Evolutionary conservation across 2,113 vertebrate species (phyloP), one percentile per base, ranked within the genome.

Genomic region (Scomber scombrus): DNA sequence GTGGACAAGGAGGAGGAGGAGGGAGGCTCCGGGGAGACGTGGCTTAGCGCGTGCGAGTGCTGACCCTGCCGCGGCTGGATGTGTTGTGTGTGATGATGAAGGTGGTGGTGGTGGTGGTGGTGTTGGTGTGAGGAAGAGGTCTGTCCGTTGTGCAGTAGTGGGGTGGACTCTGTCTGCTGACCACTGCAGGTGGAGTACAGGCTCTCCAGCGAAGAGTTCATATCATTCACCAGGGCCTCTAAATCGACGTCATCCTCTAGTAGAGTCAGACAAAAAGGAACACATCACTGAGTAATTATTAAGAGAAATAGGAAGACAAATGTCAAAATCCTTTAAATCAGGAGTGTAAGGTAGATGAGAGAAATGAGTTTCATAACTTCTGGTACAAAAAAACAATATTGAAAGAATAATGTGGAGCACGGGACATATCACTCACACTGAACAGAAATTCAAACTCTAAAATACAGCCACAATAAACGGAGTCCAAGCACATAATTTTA

Each of bases 161-260:
- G 96, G 13, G 91, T 84, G 0, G 95, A 94, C 66, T 98, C 97
- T 7, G 95, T 94, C 91, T 96, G 96, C 88, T 93, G 93, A 68
- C 90, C 94, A 63, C 91, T 95, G 87, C 95, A 95, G 0, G 94
- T 67, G 0, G 96, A 93, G 91, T 96, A 97, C 12, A 98, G 83
- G 68, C 95, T 97, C 89, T 99, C 97, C 89, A 98, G 92, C 0
- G 98, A 98, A 0, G 96, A 96, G 56, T 97, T 98, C 97, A 98
- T 99, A 70, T 98, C 96, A 19, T 97, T 98, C 71, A 99, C 96
- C 94, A 99, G 86, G 23, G 96, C 96, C 82, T 98, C 97, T 19
- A 99, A 88, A 88, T 98, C 98, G 71, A 98, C 96, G 0, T 98
- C 97, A 40, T 98, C 97, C 86, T 98, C 98, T 99, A 93, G 7